Percentiles rank a stretch among this genome's conserved stretches.
Conservation (phyloP, 2,797 vertebrate species). For the Dallia pectoralis region DNA sequence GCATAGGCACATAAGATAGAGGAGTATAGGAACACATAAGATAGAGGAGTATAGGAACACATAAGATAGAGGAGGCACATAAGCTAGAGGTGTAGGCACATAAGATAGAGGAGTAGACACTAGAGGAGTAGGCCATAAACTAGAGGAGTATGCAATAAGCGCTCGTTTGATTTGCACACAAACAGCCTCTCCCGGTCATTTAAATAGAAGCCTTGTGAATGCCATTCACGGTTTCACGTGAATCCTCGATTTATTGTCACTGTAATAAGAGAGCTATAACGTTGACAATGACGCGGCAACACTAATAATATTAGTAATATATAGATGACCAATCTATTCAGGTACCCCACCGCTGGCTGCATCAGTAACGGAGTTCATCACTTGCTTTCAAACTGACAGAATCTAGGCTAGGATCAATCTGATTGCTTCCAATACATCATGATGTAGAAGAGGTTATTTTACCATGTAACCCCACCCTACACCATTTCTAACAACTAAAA, state of each 20-base stretch:
- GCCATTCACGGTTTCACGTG: background rate
- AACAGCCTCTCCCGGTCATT: background rate
- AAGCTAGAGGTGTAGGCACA: background rate
- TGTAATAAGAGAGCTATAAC: background rate
- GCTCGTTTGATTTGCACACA: background rate
- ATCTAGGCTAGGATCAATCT: background rate
- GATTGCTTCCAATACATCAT: background rate
- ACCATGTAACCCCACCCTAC: conserved; percentile 46
- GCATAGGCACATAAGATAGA: background rate
- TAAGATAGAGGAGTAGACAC: too few species aligned
- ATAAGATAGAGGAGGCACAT: background rate
- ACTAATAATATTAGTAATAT: background rate
- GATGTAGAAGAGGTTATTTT: background rate
- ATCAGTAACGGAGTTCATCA: background rate
- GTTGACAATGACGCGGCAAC: background rate
- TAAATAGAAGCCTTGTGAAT: background rate
- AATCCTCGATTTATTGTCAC: background rate
- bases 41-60: too few species aligned
- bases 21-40: background rate
- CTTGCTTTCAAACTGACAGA: background rate
- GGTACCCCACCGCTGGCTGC: background rate
- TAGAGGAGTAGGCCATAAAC: background rate
- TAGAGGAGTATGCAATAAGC: too few species aligned
- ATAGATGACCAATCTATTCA: background rate
- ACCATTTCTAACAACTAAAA: conserved; percentile 7